Evolutionary conservation across 2,888 invertebrate genomes (phyloP).

Genomic region (Eurytoma adleriae): DNA sequence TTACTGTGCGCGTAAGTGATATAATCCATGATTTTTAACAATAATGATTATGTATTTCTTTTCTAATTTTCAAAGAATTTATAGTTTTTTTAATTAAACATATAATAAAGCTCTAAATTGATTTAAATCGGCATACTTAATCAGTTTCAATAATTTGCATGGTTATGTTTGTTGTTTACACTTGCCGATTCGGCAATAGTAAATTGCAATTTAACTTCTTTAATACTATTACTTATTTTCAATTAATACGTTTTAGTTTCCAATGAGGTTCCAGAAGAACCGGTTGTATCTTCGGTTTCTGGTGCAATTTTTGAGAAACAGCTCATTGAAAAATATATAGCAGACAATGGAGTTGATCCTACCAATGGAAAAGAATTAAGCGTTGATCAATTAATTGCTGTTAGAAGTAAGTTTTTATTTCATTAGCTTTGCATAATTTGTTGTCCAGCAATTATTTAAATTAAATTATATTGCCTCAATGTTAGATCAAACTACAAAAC

Average conservation of each 20-base stretch:
- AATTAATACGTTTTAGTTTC: conserved; percentile 82
- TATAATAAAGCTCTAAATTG: too few species aligned
- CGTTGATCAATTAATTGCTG: conserved; percentile 92
- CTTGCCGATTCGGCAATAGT: not conserved
- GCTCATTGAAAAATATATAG: conserved; percentile 95
- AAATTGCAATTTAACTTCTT: not conserved
- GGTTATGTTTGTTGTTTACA: conserved; percentile 16
- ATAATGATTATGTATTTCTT: not conserved
- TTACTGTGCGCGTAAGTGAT: conserved; percentile 43
- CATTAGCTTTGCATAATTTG: not conserved
- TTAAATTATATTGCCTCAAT: not conserved
- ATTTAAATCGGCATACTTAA: not conserved
- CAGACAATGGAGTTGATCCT: conserved; percentile 98
- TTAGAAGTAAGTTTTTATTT: conserved; percentile 85
- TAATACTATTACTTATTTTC: not conserved
- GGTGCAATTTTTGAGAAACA: conserved; percentile 97
- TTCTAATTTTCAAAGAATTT: not conserved
- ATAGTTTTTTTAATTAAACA: too few species aligned
- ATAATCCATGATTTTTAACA: not conserved
- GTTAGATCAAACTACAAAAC: conserved; percentile 78
- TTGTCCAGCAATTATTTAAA: not conserved
- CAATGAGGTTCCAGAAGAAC: conserved; percentile 97
- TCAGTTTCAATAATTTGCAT: not conserved
- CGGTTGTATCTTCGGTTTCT: conserved; percentile 96
- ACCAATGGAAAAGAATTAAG: conserved; percentile 93